A percentile compares a stretch with the other conserved stretches of the same genome.
These are phyloP conservation scores for Lithobius niger DNA, from an alignment of 1,140 invertebrate genomes.

Conservation along the genomic window DNA sequence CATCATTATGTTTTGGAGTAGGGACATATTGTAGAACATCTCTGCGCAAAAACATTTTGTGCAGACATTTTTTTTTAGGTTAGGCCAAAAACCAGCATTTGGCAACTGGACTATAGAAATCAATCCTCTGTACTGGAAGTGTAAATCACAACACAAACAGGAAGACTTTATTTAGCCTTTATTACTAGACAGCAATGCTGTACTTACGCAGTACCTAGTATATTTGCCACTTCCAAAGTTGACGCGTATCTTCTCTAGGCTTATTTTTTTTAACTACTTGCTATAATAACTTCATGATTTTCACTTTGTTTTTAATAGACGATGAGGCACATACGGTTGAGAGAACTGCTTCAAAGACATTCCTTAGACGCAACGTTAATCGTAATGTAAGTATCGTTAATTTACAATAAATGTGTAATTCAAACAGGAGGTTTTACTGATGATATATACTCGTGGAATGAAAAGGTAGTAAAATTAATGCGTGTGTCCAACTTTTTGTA, in stretches of 20 bases:
- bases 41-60: too few relatives aligned
- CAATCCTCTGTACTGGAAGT: too few relatives aligned
- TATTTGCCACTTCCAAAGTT: neutral
- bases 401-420: neutral
- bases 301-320: conserved; percentile 41
- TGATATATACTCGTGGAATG: too few relatives aligned
- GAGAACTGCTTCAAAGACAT: conserved; percentile 68
- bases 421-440: too few relatives aligned
- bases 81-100: too few relatives aligned
- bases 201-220: too few relatives aligned
- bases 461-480: neutral
- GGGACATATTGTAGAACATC: too few relatives aligned
- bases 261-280: neutral
- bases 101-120: too few relatives aligned
- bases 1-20: too few relatives aligned
- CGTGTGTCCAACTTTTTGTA: neutral
- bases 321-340: conserved; percentile 64
- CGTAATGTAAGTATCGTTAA: conserved; percentile 58
- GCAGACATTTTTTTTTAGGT: too few relatives aligned
- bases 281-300: neutral
- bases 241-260: neutral
- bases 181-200: too few relatives aligned
- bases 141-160: too few relatives aligned
- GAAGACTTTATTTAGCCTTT: neutral
- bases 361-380: conserved; percentile 66